Percentiles rank a stretch among this genome's conserved stretches.
These are phyloP conservation scores for Dendrolimus punctatus DNA, from an alignment of 1,140 invertebrate species.

Conservation along the genomic window DNA sequence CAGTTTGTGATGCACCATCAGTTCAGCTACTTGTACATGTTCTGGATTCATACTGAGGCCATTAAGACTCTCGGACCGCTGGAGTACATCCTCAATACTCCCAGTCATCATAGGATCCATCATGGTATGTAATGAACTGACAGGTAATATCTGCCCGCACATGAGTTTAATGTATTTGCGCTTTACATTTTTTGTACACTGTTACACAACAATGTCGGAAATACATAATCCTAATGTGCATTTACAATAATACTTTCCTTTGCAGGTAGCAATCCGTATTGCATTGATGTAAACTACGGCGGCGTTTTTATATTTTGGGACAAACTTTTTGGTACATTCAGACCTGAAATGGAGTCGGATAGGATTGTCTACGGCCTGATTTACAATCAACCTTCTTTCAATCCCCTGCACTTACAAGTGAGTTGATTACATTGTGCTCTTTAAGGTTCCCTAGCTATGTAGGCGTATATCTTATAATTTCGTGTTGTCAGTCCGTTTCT, in stretches of 20 bases:
- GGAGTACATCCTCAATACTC: slow-evolving; percentile 90
- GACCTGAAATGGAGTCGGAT: slow-evolving; percentile 77
- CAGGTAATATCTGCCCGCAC: background rate
- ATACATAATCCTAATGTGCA: too few relatives aligned
- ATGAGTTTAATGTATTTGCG: background rate
- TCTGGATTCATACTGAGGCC: slow-evolving; percentile 93
- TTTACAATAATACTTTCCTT: background rate
- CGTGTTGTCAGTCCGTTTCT: too few relatives aligned
- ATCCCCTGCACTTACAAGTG: slow-evolving; percentile 86
- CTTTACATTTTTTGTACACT: background rate
- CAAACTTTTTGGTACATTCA: slow-evolving; percentile 88
- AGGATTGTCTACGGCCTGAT: slow-evolving; percentile 88
- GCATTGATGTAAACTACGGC: slow-evolving; percentile 91
- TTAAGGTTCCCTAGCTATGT: too few relatives aligned
- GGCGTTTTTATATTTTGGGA: slow-evolving; percentile 93
- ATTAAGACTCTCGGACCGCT: slow-evolving; percentile 84
- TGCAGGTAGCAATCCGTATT: slow-evolving; percentile 85
- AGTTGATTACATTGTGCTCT: slow-evolving; percentile 10
- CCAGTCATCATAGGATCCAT: slow-evolving; percentile 91
- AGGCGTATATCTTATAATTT: too few relatives aligned
- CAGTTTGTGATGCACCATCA: slow-evolving; percentile 89
- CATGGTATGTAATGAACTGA: slow-evolving; percentile 80
- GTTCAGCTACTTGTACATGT: slow-evolving; percentile 91
- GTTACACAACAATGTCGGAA: too few relatives aligned
- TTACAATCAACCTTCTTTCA: slow-evolving; percentile 84